Evolutionary conservation across 2,888 invertebrate species (phyloP).

Genomic region (Polia nebulosa): DNA sequence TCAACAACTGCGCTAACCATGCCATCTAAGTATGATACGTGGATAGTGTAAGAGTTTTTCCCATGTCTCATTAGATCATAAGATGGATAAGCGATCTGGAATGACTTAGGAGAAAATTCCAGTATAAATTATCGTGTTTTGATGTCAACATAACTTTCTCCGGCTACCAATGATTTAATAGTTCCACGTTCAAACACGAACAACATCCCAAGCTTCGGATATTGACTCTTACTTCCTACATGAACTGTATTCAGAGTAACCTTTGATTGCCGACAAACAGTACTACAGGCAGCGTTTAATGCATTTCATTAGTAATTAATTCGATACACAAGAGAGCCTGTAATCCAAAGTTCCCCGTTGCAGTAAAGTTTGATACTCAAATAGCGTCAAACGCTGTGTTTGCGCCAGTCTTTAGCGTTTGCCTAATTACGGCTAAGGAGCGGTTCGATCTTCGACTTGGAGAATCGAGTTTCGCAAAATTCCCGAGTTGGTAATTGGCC

Average conservation of each 20-base stretch:
- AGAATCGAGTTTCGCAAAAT: constrained; percentile 69
- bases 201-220: not conserved
- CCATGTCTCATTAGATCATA: not conserved
- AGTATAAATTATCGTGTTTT: not conserved
- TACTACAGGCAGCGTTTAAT: constrained; percentile 17
- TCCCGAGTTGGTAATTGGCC: constrained; percentile 67
- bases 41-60: not conserved
- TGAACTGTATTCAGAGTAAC: not conserved
- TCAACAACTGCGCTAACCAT: too few species aligned
- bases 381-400: constrained; percentile 48
- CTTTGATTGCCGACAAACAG: constrained; percentile 17
- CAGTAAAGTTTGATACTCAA: constrained; percentile 49
- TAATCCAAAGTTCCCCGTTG: constrained; percentile 45
- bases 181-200: not conserved
- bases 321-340: constrained; percentile 35
- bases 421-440: constrained; percentile 69
- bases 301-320: constrained; percentile 52
- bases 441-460: constrained; percentile 70
- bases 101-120: too few species aligned
- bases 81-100: too few species aligned
- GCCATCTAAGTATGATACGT: not conserved
- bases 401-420: constrained; percentile 55
- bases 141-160: not conserved
- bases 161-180: too few species aligned
- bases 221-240: not conserved